These are phyloP conservation scores for Oscheius onirici DNA, from an alignment of 2,888 invertebrate species.

Conservation along the genomic window DNA sequence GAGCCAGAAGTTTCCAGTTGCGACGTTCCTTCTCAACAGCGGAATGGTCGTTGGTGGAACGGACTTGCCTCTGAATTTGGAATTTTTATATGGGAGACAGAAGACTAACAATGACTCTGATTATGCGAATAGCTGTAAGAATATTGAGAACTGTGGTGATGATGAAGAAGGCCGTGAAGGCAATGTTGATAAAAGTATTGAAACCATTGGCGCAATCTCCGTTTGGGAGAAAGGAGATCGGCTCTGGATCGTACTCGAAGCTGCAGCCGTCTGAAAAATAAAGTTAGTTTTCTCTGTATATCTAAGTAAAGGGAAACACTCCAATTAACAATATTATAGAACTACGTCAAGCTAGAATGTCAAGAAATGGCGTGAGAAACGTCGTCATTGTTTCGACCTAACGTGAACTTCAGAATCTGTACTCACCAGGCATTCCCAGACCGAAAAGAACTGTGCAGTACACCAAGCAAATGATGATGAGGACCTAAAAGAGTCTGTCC, in stretches of 20 bases:
- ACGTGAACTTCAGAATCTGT: background rate
- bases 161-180: conserved; percentile 20
- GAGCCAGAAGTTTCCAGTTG: conserved; percentile 19
- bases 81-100: background rate
- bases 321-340: no score
- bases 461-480: conserved; percentile 11
- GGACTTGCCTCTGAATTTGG: conserved; percentile 9
- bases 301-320: no score
- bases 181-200: conserved; percentile 17
- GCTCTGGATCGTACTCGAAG: conserved; percentile 19
- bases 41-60: background rate
- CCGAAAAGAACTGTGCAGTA: conserved; percentile 19
- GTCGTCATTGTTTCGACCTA: background rate
- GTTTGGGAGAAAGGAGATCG: conserved; percentile 18
- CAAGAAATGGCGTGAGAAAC: background rate
- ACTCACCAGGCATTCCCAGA: conserved; percentile 20
- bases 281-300: no score
- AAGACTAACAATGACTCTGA: background rate
- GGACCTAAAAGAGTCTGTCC: background rate
- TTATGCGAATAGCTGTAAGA: conserved; percentile 15
- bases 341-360: no score
- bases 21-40: conserved; percentile 7
- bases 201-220: conserved; percentile 21
- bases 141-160: conserved; percentile 8
- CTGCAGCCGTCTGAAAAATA: conserved; percentile 28